A percentile compares a stretch with the other conserved stretches of the same genome.
Evolutionary conservation across 2,113 vertebrate genomes (phyloP).

Genomic region (Nibea coibor): DNA sequence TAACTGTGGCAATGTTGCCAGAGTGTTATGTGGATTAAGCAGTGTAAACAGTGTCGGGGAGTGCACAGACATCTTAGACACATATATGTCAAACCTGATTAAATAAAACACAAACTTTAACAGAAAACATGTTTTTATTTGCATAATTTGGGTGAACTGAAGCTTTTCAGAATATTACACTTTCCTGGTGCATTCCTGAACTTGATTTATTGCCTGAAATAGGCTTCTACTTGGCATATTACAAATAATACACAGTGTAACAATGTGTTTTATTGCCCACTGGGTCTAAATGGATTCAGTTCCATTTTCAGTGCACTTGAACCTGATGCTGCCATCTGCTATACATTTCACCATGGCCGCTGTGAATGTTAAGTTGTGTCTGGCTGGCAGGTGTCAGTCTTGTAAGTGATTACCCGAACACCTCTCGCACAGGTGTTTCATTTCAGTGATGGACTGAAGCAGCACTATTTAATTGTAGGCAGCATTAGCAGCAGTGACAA

Average conservation of each 20-base stretch:
- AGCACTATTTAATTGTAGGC: not conserved
- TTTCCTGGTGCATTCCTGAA: not conserved
- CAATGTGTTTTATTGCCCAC: not conserved
- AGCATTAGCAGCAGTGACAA: not conserved
- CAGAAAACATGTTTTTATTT: not conserved
- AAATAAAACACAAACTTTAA: not conserved
- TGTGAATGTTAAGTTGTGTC: not conserved
- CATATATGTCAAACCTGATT: not conserved
- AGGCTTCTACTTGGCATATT: not conserved
- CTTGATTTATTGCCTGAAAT: not conserved
- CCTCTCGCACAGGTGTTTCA: slow-evolving; percentile 8
- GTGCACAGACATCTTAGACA: not conserved
- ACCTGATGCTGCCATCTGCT: not conserved
- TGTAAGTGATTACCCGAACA: not conserved
- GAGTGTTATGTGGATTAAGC: not conserved
- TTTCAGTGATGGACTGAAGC: not conserved
- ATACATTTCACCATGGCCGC: not conserved
- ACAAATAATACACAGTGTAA: not conserved
- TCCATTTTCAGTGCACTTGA: not conserved
- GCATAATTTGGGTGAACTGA: not conserved
- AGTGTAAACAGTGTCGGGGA: not conserved
- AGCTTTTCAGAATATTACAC: not conserved
- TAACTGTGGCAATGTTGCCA: not conserved
- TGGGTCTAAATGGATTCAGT: not conserved
- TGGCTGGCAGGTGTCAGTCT: not conserved